phyloP scores from a whole-genome alignment of 2,888 invertebrate genomes.

The Ariolimax columbianus region DNA sequence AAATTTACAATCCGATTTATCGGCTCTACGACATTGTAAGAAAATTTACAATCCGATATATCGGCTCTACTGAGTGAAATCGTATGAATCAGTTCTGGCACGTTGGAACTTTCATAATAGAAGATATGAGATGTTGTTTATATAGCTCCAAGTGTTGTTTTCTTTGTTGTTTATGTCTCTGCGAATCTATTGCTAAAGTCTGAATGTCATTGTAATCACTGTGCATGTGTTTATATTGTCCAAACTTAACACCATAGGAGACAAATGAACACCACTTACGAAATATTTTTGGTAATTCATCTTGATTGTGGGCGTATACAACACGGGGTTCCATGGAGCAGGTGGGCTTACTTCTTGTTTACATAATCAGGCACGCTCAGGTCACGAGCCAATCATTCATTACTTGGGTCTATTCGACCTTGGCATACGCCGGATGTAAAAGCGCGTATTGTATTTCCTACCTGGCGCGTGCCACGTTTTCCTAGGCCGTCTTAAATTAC shows the following conservation, averaged over 20 bases:
- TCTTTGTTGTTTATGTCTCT: no score
- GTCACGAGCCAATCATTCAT: not conserved
- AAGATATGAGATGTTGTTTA: no score
- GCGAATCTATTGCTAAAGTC: no score
- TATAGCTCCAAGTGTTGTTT: no score
- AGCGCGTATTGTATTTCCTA: slow-evolving; percentile 1
- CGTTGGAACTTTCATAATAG: no score
- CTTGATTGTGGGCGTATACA: not conserved
- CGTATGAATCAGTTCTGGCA: no score
- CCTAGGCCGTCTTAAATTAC: not conserved
- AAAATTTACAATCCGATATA: no score
- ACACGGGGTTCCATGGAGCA: not conserved
- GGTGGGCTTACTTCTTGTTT: not conserved
- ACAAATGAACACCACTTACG: not conserved
- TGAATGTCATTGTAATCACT: no score
- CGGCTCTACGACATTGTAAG: no score
- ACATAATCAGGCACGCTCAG: slow-evolving; percentile 3
- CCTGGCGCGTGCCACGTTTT: not conserved
- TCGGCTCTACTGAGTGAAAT: no score
- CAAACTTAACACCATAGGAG: not conserved
- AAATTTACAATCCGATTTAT: no score
- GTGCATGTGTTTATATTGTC: no score
- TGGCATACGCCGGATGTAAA: not conserved
- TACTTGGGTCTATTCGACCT: not conserved
- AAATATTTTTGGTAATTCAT: not conserved